These are phyloP conservation scores for Xanthorhoe spadicearia DNA, from an alignment of 2,888 invertebrate species.

Conservation along the genomic window DNA sequence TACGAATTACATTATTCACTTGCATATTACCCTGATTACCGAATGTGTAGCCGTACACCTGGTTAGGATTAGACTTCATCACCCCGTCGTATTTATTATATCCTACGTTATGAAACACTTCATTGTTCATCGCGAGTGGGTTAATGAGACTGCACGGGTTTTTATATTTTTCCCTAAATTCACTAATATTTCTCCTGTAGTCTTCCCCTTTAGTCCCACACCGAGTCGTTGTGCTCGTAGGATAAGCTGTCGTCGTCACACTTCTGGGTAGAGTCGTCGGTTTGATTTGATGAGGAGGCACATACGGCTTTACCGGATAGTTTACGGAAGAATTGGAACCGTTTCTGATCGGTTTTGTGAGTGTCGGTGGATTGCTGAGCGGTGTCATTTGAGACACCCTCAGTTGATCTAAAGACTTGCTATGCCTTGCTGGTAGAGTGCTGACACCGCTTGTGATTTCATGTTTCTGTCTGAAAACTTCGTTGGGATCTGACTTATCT, in stretches of 20 bases:
- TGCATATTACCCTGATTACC: slow-evolving; percentile 83
- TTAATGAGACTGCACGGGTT: slow-evolving; percentile 78
- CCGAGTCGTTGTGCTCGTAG: slow-evolving; percentile 75
- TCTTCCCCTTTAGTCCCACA: slow-evolving; percentile 80
- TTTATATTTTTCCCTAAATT: slow-evolving; percentile 87
- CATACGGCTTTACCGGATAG: slow-evolving; percentile 78
- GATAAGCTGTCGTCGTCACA: slow-evolving; percentile 77
- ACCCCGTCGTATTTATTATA: slow-evolving; percentile 75
- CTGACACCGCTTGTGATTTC: slow-evolving; percentile 79
- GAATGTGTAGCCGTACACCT: slow-evolving; percentile 81
- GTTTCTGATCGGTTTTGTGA: slow-evolving; percentile 69
- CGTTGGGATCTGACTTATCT: slow-evolving; percentile 64
- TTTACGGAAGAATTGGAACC: slow-evolving; percentile 75
- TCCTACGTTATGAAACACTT: slow-evolving; percentile 77
- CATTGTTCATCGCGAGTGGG: slow-evolving; percentile 70
- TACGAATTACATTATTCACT: slow-evolving; percentile 81
- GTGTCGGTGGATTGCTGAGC: slow-evolving; percentile 62
- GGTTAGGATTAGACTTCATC: slow-evolving; percentile 74
- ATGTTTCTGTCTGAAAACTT: slow-evolving; percentile 70
- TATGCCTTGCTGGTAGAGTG: slow-evolving; percentile 89
- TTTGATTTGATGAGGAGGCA: slow-evolving; percentile 73
- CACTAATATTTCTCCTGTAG: slow-evolving; percentile 85
- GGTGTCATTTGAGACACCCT: slow-evolving; percentile 83
- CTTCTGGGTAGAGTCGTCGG: slow-evolving; percentile 81
- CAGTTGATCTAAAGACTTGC: slow-evolving; percentile 92